Base-by-base conservation (phyloP, 2,113 vertebrate genomes). In the Macquaria australasica region DNA sequence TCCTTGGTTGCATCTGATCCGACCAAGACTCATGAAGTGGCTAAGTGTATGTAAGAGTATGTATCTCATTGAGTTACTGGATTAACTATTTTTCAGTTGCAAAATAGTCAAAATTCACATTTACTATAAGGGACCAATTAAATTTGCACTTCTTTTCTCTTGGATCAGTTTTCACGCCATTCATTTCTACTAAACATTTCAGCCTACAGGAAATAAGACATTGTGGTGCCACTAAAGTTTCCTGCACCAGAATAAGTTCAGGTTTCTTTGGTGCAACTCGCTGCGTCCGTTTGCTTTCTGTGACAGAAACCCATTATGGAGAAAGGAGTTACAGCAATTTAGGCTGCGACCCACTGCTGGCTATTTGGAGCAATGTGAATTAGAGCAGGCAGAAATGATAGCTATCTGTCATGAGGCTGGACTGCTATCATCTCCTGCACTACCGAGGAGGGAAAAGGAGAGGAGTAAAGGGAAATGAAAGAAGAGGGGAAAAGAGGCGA, bases 291-390 rank as follows among this genome's bases (percentile, higher is more conserved):
- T 77, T 66, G 37, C 66, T 74, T 74, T 77, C 72, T 78, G 51
- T 70, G 70, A 83, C 75, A 75, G 48, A 25, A 77, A 48, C 14
- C 62, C 45, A 83, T 79, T 68, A 60, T 14, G 31, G 51, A 72
- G 83, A 66, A 31, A 4, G 41, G 51, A 62, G 55, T 62, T 74
- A 41, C 21, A 41, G 74, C 23, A 71, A 75, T 85, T 63, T 71
- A 64, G 75, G 79, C 74, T 66, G 70, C 3, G 64, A 79, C 79
- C 75, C 63, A 75, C 74, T 82, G 70, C 43, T 14, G 70, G 76
- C 83, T 88, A 83, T 86, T 75, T 83, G 67, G 60, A 73, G 84
- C 67, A 45, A 58, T 7, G 53, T 73, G 76, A 83, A 77, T 80
- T 73, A 80, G 80, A 81, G 73, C 80, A 69, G 67, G 55, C 23